Evolutionary conservation across 2,888 invertebrate species (phyloP).

Genomic region (Diplolepis rosae): DNA sequence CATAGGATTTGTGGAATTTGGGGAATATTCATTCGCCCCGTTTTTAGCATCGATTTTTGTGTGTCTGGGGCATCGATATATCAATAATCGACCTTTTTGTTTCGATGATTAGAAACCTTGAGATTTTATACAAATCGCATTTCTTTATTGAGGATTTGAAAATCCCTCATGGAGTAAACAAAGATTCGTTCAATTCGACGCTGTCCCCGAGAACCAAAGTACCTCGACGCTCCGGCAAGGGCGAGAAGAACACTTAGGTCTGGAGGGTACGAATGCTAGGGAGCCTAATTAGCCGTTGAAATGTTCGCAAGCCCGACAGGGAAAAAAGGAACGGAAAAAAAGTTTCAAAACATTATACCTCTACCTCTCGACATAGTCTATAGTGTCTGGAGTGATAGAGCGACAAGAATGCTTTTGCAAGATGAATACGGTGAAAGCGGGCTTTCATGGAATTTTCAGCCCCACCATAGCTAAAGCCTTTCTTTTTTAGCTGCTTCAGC

Average conservation of each 20-base stretch:
- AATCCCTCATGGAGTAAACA: conserved; percentile 16
- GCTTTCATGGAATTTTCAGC: conserved; percentile 26
- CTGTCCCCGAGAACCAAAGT: conserved; percentile 2
- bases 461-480: neutral
- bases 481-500: neutral
- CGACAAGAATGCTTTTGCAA: conserved; percentile 22
- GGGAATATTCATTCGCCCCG: too few relatives aligned
- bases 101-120: neutral
- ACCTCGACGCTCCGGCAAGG: conserved; percentile 36
- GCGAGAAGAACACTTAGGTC: conserved; percentile 48
- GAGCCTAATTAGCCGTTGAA: conserved; percentile 49
- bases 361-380: conserved; percentile 30
- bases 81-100: too few relatives aligned
- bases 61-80: too few relatives aligned
- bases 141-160: neutral
- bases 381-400: conserved; percentile 28
- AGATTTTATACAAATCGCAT: conserved; percentile 21
- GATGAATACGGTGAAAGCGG: conserved; percentile 25
- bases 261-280: conserved; percentile 43
- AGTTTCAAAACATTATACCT: conserved; percentile 23
- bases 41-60: too few relatives aligned
- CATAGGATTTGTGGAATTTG: too few relatives aligned
- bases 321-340: neutral
- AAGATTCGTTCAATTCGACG: conserved; percentile 21
- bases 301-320: conserved; percentile 23